phyloP scores from a whole-genome alignment of 2,797 vertebrate species.

The Enteromius thamalakanensis region DNA sequence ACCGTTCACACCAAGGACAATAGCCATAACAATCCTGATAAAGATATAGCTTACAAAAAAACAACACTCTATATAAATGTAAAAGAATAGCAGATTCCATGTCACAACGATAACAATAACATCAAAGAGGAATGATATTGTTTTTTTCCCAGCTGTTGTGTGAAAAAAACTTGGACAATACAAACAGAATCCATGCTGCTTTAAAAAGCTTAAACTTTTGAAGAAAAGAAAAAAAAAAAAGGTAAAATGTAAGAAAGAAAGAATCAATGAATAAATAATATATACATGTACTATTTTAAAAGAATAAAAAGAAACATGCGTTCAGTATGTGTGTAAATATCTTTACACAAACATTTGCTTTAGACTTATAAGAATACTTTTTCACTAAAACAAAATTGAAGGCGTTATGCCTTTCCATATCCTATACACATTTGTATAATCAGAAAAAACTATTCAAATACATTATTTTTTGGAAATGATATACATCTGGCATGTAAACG shows the following conservation, averaged over 20 bases:
- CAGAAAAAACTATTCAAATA: not conserved
- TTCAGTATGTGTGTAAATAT: not conserved
- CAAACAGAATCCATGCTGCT: not conserved
- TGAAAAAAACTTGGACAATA: not conserved
- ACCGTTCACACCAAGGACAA: not conserved
- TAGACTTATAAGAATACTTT: not conserved
- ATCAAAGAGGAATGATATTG: not conserved
- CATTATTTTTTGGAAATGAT: not conserved
- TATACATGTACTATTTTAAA: too few relatives aligned
- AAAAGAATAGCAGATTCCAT: not conserved
- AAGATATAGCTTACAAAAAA: too few relatives aligned
- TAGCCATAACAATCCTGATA: not conserved
- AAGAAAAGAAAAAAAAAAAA: too few relatives aligned
- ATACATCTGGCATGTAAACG: not conserved
- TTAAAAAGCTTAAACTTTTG: not conserved
- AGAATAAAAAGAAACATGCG: too few relatives aligned
- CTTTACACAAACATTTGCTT: not conserved
- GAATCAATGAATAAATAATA: too few relatives aligned
- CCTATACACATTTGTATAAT: not conserved
- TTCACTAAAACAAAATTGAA: slow-evolving; percentile 2
- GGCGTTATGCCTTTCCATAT: not conserved
- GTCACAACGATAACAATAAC: not conserved
- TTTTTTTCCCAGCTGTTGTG: not conserved
- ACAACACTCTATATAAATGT: too few relatives aligned
- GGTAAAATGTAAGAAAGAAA: too few relatives aligned